These are phyloP conservation scores for Sphecodes monilicornis DNA, from an alignment of 2,888 invertebrate species.

Conservation along the genomic window DNA sequence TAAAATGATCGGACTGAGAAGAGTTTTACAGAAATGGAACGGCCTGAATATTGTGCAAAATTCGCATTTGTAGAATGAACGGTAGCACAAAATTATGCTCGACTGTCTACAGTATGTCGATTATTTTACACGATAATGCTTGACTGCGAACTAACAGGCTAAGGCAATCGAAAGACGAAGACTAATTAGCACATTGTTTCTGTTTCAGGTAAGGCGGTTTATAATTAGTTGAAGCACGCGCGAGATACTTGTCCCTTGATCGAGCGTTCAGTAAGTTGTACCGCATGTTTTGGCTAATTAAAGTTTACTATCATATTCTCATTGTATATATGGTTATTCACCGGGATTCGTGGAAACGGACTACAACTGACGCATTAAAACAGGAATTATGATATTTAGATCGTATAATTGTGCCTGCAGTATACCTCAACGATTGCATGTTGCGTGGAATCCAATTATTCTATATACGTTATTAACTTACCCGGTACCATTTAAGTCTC, in stretches of 20 bases:
- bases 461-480: no score
- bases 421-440: neutral
- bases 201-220: constrained; percentile 60
- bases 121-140: neutral
- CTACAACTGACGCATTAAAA: constrained; percentile 6
- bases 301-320: constrained; percentile 57
- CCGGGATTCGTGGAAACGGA: constrained; percentile 20
- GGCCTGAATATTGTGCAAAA: neutral
- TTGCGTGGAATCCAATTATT: constrained; percentile 1
- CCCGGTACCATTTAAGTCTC: neutral
- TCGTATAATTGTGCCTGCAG: neutral
- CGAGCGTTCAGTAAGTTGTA: constrained; percentile 53
- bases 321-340: constrained; percentile 30
- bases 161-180: constrained; percentile 27
- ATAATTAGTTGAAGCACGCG: constrained; percentile 37
- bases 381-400: constrained; percentile 6
- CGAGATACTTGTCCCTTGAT: constrained; percentile 28
- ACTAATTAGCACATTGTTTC: constrained; percentile 42
- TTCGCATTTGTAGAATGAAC: neutral
- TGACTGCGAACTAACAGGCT: neutral
- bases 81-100: neutral
- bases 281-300: constrained; percentile 61
- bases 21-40: neutral
- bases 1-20: neutral
- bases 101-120: neutral